Evolutionary conservation across 2,888 invertebrate species (phyloP), one percentile per base, ranked within the genome.

Genomic region (Ectemnius cavifrons): DNA sequence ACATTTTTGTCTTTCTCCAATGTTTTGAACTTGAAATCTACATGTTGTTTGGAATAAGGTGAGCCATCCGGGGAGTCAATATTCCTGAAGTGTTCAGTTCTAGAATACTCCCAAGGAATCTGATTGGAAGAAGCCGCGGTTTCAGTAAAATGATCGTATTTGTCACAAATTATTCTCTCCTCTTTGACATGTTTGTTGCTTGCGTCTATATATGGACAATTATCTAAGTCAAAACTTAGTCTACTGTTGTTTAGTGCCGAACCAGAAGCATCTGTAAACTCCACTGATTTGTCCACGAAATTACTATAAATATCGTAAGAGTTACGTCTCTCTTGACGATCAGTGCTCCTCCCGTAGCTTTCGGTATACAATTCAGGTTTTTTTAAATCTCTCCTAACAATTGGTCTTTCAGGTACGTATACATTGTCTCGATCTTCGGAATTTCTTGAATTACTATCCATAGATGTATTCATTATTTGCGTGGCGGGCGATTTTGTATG

Each of bases 1-100:
- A 81, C 84, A 57, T 80, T 80, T 71, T 85, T 89, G n/a, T 90
- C 90, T 70, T 89, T 90, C 16, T 89, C 89, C 13, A 84, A 73
- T 4, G 82, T 47, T 71, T 76, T 82, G n/a, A 77, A 60, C 61
- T 80, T 88, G 13, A 73, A 62, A 27, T 88, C 85, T 4, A 73
- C 61, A 0, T 80, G 28, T 73, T 86, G 88, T 58, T 85, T 81
- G 2, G 88, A 89, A 67, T 79, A 85, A 13, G 78, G 84, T 6
- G 80, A 80, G 56, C 87, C 87, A 70, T 89, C 89, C 0, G 85
- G 81, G 3, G 82, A 83, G 58, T 89, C 89, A 18, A 69, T 62
- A 62, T 71, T 78, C 49, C 75, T 71, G n/a, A 71, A 61, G 46
- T 63, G 72, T 58, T 80, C 79, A 59, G 66, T 58, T 67, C 73